Base-by-base conservation (phyloP, 2,888 invertebrate genomes). In the Isotomurus palustris region DNA sequence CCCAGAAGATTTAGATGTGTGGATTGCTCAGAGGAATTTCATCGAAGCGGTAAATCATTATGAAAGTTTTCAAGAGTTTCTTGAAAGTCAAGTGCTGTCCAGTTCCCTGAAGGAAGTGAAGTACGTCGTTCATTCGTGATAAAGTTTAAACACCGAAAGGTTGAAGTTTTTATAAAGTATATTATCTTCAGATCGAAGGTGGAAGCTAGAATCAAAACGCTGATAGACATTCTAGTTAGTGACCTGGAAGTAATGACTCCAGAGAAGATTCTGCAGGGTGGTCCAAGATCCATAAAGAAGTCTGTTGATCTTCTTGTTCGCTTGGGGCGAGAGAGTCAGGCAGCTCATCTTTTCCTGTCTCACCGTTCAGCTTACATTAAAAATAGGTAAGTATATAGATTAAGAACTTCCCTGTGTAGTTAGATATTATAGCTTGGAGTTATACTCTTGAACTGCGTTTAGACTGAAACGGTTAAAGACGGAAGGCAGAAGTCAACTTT, bases 1-100 rank as follows among this genome's bases (percentile, higher is more conserved):
- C 3, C 86, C 91, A 1, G 96, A 96, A 75, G 95, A 96, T 76
- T 78, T 97, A 53, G 94, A 97, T 78, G 93, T 95, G 14, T 84
- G 87, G 71, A 89, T 96, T 67, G 96, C 95, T 0, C 93, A 96
- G 76, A 83, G 96, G 71, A 91, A 95, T 76, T 96, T 96, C 73
- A 91, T 94, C 75, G 91, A 90, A 73, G 93, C 94, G 1, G 86
- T 91, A 66, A 82, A 84, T 53, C 65, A 69, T 27, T 69, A 67
- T 41, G 68, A 70, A 40, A 64, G 56, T 49, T 70, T 70, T 56
- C 60, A 58, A 40, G 70, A 70, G 44, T 69, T 66, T 56, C 12
- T 62, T 1, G 65, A 67, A 17, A 51, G 62, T 2, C 64, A 66
- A 28, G 68, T 45, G 60, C 17, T 62, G 48, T 79, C 78, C 62